Conservation (phyloP, 2,797 vertebrate genomes). For the Epinephelus malabaricus region DNA sequence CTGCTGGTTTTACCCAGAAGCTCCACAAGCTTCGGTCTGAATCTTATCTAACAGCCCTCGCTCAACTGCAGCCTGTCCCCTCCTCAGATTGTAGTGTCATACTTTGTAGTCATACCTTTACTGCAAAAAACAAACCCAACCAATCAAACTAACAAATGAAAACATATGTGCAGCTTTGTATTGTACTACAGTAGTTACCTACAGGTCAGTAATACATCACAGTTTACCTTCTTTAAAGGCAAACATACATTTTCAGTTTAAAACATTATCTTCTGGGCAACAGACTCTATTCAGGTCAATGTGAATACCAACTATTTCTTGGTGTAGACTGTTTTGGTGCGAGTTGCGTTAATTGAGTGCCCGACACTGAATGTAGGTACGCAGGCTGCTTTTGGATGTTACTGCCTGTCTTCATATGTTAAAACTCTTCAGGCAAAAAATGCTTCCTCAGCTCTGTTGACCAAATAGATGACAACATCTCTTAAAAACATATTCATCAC, state of each 20-base stretch:
- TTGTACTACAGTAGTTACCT: neutral
- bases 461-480: slow-evolving; percentile 40
- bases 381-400: slow-evolving; percentile 9
- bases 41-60: slow-evolving; percentile 40
- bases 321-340: no score
- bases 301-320: neutral
- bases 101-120: slow-evolving; percentile 3
- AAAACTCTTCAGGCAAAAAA: slow-evolving; percentile 35
- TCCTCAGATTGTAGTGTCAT: slow-evolving; percentile 1
- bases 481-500: slow-evolving; percentile 50
- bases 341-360: neutral
- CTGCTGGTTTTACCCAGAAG: slow-evolving; percentile 76
- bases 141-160: no score
- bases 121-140: slow-evolving; percentile 4
- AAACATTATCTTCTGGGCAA: neutral
- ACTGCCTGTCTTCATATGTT: slow-evolving; percentile 32
- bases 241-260: neutral
- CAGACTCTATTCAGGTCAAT: neutral
- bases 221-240: neutral
- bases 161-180: neutral
- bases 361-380: neutral
- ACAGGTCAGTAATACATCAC: neutral
- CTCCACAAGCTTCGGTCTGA: slow-evolving; percentile 47
- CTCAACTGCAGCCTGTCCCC: slow-evolving; percentile 11
- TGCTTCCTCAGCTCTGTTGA: slow-evolving; percentile 27